Conservation (phyloP, 2,113 vertebrate genomes). For the Elgaria multicarinata region DNA sequence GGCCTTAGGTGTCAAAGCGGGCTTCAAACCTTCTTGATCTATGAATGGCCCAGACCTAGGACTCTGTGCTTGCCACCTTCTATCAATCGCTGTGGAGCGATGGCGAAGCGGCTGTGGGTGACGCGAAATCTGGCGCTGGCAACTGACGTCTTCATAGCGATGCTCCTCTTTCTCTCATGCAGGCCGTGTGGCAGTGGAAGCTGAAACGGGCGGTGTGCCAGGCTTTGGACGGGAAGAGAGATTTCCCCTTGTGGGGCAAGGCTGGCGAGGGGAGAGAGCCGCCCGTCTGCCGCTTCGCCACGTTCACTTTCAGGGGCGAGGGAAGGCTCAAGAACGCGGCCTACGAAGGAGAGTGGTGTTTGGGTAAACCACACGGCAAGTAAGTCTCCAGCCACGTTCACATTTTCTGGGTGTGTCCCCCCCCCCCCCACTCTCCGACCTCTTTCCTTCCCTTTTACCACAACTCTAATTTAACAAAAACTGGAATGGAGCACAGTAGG, state of each 20-base stretch:
- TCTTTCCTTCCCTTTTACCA: neutral
- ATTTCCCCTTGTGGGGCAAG: slow-evolving; percentile 70
- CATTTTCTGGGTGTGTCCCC: no score
- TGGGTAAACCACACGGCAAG: slow-evolving; percentile 79
- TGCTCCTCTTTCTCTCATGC: neutral
- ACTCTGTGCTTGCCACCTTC: no score
- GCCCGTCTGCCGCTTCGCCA: slow-evolving; percentile 37
- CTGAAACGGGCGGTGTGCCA: slow-evolving; percentile 75
- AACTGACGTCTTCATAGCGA: neutral
- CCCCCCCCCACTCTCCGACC: no score
- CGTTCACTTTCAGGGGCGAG: slow-evolving; percentile 66
- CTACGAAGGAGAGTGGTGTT: slow-evolving; percentile 78
- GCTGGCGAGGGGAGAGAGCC: slow-evolving; percentile 10
- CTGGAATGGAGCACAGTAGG: neutral
- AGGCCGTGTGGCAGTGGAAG: slow-evolving; percentile 80
- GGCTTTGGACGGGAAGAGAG: slow-evolving; percentile 67
- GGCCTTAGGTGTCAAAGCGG: no score
- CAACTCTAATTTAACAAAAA: neutral
- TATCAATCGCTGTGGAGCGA: no score
- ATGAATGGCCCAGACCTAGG: no score
- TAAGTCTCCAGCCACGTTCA: slow-evolving; percentile 47
- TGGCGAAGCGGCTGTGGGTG: no score
- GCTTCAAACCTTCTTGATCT: no score
- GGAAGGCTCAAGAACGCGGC: slow-evolving; percentile 68
- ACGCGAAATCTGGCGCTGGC: no score